Conservation (phyloP, 2,797 vertebrate species). For the Pteronotus mesoamericanus region DNA sequence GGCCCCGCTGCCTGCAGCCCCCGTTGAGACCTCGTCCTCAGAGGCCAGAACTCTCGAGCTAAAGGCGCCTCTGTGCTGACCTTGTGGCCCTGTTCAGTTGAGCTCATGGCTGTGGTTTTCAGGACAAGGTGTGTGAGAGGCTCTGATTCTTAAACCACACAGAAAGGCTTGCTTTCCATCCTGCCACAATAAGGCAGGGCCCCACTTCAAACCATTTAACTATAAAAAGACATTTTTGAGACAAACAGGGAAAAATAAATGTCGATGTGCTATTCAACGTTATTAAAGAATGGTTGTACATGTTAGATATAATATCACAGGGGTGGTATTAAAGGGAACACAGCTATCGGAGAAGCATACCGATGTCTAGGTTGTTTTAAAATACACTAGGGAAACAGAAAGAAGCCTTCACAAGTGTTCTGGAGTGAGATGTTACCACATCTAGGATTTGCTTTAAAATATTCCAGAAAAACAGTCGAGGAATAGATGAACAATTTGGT, state of each 20-base stretch:
- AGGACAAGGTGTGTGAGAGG: neutral
- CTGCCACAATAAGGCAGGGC: neutral
- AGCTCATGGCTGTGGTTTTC: neutral
- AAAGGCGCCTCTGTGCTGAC: neutral
- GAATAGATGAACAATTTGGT: neutral
- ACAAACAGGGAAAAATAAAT: neutral
- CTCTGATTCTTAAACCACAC: neutral
- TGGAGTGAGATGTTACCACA: neutral
- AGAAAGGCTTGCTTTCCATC: neutral
- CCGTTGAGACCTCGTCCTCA: neutral
- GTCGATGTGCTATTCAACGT: neutral
- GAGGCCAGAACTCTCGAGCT: neutral
- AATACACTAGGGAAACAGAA: neutral
- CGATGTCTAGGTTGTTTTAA: neutral
- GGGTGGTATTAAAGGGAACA: neutral
- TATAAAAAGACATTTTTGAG: neutral
- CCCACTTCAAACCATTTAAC: neutral
- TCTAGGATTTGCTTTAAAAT: slow-evolving; percentile 41
- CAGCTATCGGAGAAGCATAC: neutral
- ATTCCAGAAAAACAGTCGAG: neutral
- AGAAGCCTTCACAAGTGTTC: neutral
- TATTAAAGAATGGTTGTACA: neutral
- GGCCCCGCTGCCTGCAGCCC: neutral
- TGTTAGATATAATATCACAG: neutral
- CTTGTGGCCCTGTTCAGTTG: neutral